Evolutionary conservation across 1,140 invertebrate species (phyloP), one percentile per base, ranked within the genome.

Genomic region (Lepidotrigona ventralis): DNA sequence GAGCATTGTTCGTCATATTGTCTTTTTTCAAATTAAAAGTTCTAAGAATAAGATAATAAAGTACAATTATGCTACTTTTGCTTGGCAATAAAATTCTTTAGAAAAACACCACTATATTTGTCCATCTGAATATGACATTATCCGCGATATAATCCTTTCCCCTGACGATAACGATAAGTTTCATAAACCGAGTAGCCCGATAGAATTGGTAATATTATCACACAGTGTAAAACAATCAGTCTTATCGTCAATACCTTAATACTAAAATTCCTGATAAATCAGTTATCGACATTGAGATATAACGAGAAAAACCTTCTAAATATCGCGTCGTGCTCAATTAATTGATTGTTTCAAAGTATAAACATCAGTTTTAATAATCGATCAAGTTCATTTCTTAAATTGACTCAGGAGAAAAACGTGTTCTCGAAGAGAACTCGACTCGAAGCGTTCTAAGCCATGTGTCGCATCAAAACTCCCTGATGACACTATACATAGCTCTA

Each of bases 291-390:
- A 33, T 2, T 29, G 46, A 29, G 56, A 39, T n/a, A 26, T 26
- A 26, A 69, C 56, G 21, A 69, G 76, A 58, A 58, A 21, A n/a
- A n/a, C 64, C 15, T 26, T 46, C 64, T 76, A 33, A 29, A 1
- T 51, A 64, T 29, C 46, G n/a, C 21, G 12, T 77, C 33, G 9
- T 12, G 21, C 21, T n/a, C 26, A 68, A 79, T 69, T 56, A 69
- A 79, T 69, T 53, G 58, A 79, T 26, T 21, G 23, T 69, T 56
- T 39, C 29, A 6, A 33, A 71, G 63, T 23, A 2, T 3, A 23
- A 46, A 53, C 63, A 72, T 72, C 78, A 53, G n/a, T 56, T 56
- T 53, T 39, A 23, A 4, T 69, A 63, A 71, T 72, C 69, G 33
- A 39, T 72, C 53, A 63, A 63, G 54, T 60, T 51, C 33, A 71